These are phyloP conservation scores for Pseudopipra pipra DNA, from an alignment of 2,113 vertebrate species.

Conservation along the genomic window DNA sequence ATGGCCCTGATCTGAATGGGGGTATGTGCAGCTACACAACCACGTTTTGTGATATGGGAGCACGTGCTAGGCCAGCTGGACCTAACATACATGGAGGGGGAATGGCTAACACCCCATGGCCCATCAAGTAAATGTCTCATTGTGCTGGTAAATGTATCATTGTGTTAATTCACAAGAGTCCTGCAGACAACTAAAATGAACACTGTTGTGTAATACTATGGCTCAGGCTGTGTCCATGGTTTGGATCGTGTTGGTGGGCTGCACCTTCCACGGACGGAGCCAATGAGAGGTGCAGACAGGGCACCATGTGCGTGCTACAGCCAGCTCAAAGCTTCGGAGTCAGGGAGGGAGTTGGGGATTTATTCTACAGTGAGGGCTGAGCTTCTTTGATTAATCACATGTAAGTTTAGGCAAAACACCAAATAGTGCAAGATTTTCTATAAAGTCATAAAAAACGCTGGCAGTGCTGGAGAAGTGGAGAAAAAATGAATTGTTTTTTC, in stretches of 20 bases:
- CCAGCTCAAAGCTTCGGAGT: neutral
- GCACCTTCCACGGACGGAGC: neutral
- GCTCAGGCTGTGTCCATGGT: neutral
- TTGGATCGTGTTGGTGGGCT: neutral
- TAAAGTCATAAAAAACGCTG: neutral
- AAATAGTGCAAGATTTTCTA: neutral
- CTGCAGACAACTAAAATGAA: neutral
- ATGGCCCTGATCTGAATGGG: neutral
- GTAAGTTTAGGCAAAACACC: neutral
- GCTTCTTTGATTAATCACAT: neutral
- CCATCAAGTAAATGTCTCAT: neutral
- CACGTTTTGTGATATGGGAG: neutral
- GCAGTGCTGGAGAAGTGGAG: neutral
- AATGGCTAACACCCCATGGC: neutral
- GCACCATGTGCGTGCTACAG: fast-evolving
- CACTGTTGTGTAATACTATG: neutral
- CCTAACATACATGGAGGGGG: neutral
- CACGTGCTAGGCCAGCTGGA: conserved; percentile 40
- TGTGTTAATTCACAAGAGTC: neutral
- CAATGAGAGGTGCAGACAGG: neutral
- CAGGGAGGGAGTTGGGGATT: neutral
- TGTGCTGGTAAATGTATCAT: conserved; percentile 33
- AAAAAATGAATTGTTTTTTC: conserved; percentile 44
- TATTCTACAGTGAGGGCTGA: neutral
- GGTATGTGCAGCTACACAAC: neutral